Conservation (phyloP, 2,888 invertebrate species). For the Oscheius sp. region DNA sequence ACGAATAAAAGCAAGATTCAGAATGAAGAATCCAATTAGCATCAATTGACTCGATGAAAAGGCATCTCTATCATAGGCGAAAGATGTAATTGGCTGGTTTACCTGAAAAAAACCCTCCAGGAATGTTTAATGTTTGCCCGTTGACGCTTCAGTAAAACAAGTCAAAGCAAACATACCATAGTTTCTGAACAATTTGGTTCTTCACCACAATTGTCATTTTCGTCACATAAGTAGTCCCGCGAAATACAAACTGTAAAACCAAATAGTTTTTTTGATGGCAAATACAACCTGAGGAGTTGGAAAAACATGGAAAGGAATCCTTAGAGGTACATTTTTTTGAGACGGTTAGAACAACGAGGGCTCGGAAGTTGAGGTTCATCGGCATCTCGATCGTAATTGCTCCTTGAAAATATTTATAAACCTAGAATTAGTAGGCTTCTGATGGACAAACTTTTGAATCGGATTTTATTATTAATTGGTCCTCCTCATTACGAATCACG, state of each 20-base stretch:
- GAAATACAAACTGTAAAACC: conserved; percentile 26
- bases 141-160: too few relatives aligned
- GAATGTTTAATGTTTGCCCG: not conserved
- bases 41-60: conserved; percentile 48
- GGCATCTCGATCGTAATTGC: conserved; percentile 40
- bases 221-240: conserved; percentile 28
- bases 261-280: not conserved
- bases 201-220: conserved; percentile 31
- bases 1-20: conserved; percentile 47
- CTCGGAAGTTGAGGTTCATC: conserved; percentile 49
- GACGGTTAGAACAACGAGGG: conserved; percentile 36
- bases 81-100: conserved; percentile 18
- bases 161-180: conserved; percentile 1
- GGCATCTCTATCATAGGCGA: conserved; percentile 39
- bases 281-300: conserved; percentile 4
- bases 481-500: conserved; percentile 31
- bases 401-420: conserved; percentile 36
- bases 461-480: conserved; percentile 33
- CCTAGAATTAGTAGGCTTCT: conserved; percentile 20
- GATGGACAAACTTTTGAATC: conserved; percentile 34
- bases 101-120: not conserved
- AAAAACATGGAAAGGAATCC: conserved; percentile 18
- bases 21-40: conserved; percentile 47
- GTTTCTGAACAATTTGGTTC: conserved; percentile 23
- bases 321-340: conserved; percentile 27